These are phyloP conservation scores for Poeciliopsis turrubarensis DNA, from an alignment of 2,113 vertebrate genomes.

Conservation along the genomic window DNA sequence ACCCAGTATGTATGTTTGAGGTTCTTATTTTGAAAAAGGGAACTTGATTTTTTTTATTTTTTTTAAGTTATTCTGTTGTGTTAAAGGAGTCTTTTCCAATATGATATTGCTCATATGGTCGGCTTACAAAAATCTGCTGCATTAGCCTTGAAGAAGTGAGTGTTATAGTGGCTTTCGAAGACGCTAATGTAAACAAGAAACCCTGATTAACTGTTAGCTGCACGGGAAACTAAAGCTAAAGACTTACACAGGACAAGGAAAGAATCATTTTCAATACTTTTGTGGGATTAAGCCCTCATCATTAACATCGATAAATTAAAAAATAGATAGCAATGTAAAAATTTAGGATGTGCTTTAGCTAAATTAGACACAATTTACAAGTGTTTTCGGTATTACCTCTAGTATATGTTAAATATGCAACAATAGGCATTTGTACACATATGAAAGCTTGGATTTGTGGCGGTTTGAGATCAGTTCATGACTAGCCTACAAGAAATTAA, in stretches of 20 bases:
- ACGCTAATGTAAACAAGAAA: too few relatives aligned
- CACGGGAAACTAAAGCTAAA: too few relatives aligned
- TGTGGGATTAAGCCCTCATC: not conserved
- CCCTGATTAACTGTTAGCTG: too few relatives aligned
- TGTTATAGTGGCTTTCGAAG: not conserved
- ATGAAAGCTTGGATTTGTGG: too few relatives aligned
- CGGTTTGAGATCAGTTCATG: not conserved
- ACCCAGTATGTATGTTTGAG: not conserved
- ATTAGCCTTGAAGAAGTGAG: not conserved
- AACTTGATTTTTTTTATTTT: not conserved
- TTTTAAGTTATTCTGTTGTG: not conserved
- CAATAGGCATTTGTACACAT: not conserved
- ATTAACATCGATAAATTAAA: not conserved
- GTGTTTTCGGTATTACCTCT: too few relatives aligned
- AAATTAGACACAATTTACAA: too few relatives aligned
- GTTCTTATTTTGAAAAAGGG: not conserved
- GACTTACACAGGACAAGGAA: not conserved
- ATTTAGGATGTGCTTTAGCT: too few relatives aligned
- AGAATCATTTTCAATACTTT: not conserved
- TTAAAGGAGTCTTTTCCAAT: not conserved
- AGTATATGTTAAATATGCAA: not conserved
- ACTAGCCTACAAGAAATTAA: not conserved
- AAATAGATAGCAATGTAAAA: not conserved
- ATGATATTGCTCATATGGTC: not conserved
- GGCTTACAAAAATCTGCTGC: not conserved